Base-by-base conservation (phyloP, 2,888 invertebrate species). In the Megastigmus dorsalis region DNA sequence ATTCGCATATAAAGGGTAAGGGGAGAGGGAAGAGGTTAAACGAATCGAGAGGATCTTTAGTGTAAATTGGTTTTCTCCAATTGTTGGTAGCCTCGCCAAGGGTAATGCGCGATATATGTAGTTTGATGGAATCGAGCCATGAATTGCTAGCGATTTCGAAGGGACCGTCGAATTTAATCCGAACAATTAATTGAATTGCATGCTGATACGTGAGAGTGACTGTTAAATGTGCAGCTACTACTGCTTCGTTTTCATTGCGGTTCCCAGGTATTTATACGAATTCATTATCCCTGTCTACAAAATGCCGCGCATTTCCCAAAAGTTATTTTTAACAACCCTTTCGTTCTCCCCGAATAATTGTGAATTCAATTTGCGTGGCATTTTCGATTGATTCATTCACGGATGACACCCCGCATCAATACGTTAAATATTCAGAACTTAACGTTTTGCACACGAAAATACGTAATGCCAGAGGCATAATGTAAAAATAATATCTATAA, bases 141-240 rank as follows among this genome's bases (percentile, higher is more conserved):
- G 26, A 45, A 60, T 60, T 43, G 43, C 41, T 60, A 23, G 2
- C 9, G 43, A 41, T n/a, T 43, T 43, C 28, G 28, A 60, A 60
- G 5, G 15, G 26, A 1, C 23, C 38, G 43, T 43, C 13, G 15
- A 28, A 48, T 33, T 3, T 23, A 45, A 33, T 63, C 20, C 36
- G 36, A 63, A 48, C 33, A 63, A 50, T 63, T 50, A 48, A 50
- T 13, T 20, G 15, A 62, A 48, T n/a, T 15, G 45, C 4, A 18
- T 48, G 36, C 26, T 30, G 18, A 30, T 43, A 45, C n/a, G 30
- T 2, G 45, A 28, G 18, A 18, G 5, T 6, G n/a, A 59, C 15
- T 23, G 41, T 59, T 41, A 38, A 59, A 55, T 3, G 36, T 20
- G 4, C 6, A 7, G 38, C 38, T 10, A 23, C 20, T 5, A 5